These are phyloP conservation scores for Diabrotica balteata DNA, from an alignment of 2,888 invertebrate species.

Conservation along the genomic window DNA sequence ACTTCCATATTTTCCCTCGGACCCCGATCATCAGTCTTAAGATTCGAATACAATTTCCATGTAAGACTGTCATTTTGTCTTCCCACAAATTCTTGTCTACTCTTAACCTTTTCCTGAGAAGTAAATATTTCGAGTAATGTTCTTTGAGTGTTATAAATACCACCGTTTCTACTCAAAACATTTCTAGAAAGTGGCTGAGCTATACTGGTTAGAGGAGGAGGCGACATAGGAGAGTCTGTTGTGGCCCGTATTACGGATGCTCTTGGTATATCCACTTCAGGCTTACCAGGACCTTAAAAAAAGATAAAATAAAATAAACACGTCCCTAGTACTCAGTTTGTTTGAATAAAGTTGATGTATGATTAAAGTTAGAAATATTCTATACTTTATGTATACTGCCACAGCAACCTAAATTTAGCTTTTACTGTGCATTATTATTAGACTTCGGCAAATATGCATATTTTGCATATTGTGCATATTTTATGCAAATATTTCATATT, in stretches of 20 bases:
- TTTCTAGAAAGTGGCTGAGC: constrained; percentile 47
- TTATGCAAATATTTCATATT: too few species aligned
- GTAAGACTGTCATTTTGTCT: constrained; percentile 64
- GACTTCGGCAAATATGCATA: too few species aligned
- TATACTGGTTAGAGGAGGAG: constrained; percentile 66
- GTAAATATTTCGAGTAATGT: constrained; percentile 74
- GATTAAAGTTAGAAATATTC: too few species aligned
- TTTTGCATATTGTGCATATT: too few species aligned
- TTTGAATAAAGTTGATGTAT: too few species aligned
- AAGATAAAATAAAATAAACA: not conserved
- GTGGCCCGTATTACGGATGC: constrained; percentile 74
- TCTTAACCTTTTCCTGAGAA: constrained; percentile 63
- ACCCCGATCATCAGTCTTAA: constrained; percentile 63
- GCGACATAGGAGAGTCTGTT: constrained; percentile 86
- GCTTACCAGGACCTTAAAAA: constrained; percentile 45
- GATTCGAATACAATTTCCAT: constrained; percentile 78
- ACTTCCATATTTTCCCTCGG: constrained; percentile 57
- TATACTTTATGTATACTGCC: too few species aligned
- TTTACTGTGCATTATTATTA: too few species aligned
- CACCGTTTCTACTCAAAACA: constrained; percentile 43
- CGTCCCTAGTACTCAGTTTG: too few species aligned
- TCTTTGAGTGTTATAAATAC: constrained; percentile 57
- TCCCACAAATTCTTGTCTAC: constrained; percentile 68
- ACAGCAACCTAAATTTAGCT: too few species aligned
- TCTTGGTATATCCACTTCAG: constrained; percentile 50